Evolutionary conservation across 2,113 vertebrate genomes (phyloP), one percentile per base, ranked within the genome.

Genomic region (Salminus brasiliensis): DNA sequence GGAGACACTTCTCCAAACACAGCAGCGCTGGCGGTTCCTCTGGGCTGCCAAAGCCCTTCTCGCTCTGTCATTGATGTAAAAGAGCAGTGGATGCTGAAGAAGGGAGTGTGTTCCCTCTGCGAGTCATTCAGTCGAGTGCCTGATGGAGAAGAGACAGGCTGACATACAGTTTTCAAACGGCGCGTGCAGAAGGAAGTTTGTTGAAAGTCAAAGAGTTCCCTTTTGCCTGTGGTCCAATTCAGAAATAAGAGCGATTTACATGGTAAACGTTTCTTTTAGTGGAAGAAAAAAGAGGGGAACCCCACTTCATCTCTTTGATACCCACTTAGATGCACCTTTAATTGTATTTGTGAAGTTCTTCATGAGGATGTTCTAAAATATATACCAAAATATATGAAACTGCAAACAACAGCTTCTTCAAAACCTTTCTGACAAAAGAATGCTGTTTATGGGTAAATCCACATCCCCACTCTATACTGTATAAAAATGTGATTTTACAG

Each of bases 1-100:
- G 82, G 86, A 86, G 83, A 88, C 85, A 86, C 85, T 79, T 47
- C 88, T 86, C 57, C 63, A 57, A 82, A 73, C 74, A 30, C 23
- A 5, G 78, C 1, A 25, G 67, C 65, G 55, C 53, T 34, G 53
- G 39, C 66, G 34, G 49, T 69, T 34, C 52, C 73, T 77, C 72
- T 47, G 57, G 67, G 66, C 34, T 41, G 25, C 74, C 47, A 27
- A 52, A 65, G 41, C 23, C 72, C 55, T 49, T 70, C 72, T 62
- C 29, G 39, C 45, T 70, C 36, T 36, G 21, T 29, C 49, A 70
- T 75, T 62, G 53, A 74, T 81, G 72, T 80, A 10, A 73, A 80
- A 39, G 71, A 39, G 60, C 59, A 62, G 6, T 71, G 67, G 76
- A 30, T 67, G 53, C 57, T 78, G 66, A 60, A 25, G 67, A 45